phyloP scores from a whole-genome alignment of 2,113 vertebrate species.

The Monopterus albus region DNA sequence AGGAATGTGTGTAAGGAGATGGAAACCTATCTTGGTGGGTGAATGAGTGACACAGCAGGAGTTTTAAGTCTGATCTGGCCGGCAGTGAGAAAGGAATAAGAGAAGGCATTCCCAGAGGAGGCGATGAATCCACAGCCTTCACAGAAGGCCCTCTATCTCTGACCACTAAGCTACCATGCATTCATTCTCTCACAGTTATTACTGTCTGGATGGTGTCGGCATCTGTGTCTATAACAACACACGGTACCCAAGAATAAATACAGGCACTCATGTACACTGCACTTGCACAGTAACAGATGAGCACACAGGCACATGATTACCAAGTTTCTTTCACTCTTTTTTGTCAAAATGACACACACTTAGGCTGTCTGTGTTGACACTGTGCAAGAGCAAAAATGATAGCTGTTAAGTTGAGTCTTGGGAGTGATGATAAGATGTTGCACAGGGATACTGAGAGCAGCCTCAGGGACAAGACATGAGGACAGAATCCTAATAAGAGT shows the following conservation, averaged over 20 bases:
- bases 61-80: background rate
- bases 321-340: conserved; percentile 9
- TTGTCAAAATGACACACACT: conserved; percentile 11
- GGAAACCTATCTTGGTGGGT: conserved; percentile 2
- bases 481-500: conserved; percentile 37
- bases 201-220: conserved; percentile 8
- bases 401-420: conserved; percentile 40
- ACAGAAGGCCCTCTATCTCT: conserved; percentile 7
- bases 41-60: background rate
- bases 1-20: background rate
- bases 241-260: background rate
- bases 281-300: conserved; percentile 7
- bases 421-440: conserved; percentile 37
- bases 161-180: conserved; percentile 32
- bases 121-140: conserved; percentile 2
- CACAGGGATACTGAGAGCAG: conserved; percentile 35
- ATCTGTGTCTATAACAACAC: conserved; percentile 1
- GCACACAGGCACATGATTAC: conserved; percentile 6
- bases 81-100: conserved; percentile 30
- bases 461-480: conserved; percentile 17
- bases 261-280: background rate
- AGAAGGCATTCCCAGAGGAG: conserved; percentile 3
- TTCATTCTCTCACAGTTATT: conserved; percentile 32
- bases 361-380: conserved; percentile 1
- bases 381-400: conserved; percentile 11